Evolutionary conservation across 2,888 invertebrate species (phyloP).

Genomic region (Coelinius sp.): DNA sequence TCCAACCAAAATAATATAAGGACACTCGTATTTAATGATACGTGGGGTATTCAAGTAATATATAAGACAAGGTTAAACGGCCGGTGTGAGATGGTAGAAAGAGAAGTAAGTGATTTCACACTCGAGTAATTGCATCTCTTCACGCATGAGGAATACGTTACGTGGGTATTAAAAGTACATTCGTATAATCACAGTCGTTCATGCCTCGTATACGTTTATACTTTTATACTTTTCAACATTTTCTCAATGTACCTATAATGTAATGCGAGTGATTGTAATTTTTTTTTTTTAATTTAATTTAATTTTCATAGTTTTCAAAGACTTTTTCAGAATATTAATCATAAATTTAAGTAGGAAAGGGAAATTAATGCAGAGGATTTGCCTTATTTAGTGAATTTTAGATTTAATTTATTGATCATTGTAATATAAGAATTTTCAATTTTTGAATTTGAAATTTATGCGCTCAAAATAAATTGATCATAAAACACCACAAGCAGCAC

Average conservation of each 20-base stretch:
- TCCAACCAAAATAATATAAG: no score
- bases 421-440: no score
- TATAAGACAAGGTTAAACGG: conserved; percentile 36
- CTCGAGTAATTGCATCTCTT: conserved; percentile 59
- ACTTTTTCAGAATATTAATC: neutral
- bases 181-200: conserved; percentile 49
- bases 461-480: no score
- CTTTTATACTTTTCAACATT: conserved; percentile 5
- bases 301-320: neutral
- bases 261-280: neutral
- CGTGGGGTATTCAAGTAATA: neutral
- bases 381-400: no score
- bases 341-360: neutral
- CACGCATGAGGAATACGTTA: conserved; percentile 38
- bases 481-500: no score
- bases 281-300: neutral
- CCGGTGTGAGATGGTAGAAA: conserved; percentile 41
- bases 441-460: no score
- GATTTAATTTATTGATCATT: no score
- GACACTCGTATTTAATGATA: conserved; percentile 25
- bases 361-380: no score
- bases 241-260: neutral
- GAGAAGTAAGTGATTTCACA: conserved; percentile 64
- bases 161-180: conserved; percentile 49
- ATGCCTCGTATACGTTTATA: conserved; percentile 51